A percentile compares a stretch with the other conserved stretches of the same genome.
Evolutionary conservation across 1,140 invertebrate genomes (phyloP).

Genomic region (Cherax quadricarinatus): DNA sequence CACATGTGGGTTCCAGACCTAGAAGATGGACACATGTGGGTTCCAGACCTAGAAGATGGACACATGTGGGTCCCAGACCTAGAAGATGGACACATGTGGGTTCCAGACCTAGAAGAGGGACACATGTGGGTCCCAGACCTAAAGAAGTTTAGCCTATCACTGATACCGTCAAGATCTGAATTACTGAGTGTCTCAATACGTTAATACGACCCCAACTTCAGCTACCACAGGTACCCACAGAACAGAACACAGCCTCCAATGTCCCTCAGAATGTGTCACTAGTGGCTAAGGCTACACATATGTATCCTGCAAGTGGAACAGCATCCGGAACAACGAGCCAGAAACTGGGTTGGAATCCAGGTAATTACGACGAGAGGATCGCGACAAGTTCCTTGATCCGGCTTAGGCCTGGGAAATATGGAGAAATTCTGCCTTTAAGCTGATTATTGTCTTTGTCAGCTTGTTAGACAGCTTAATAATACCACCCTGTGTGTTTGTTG

Average conservation of each 20-base stretch:
- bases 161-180: constrained; percentile 1
- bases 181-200: not conserved
- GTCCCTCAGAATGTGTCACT: not conserved
- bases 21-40: not conserved
- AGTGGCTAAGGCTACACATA: not conserved
- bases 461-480: not conserved
- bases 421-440: not conserved
- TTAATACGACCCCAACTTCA: not conserved
- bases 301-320: too few species aligned
- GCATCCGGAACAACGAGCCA: not conserved
- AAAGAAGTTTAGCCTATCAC: not conserved
- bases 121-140: not conserved
- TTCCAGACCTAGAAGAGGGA: not conserved
- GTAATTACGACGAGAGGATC: not conserved
- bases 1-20: not conserved
- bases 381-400: not conserved
- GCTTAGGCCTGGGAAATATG: not conserved
- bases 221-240: not conserved
- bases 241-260: not conserved
- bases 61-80: not conserved
- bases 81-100: not conserved
- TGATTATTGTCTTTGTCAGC: constrained; percentile 5
- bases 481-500: not conserved
- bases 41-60: not conserved
- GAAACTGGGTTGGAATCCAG: not conserved